A percentile compares a stretch with the other conserved stretches of the same genome.
These are phyloP conservation scores for Melanocharis versteri DNA, from an alignment of 2,113 vertebrate species.

Conservation along the genomic window DNA sequence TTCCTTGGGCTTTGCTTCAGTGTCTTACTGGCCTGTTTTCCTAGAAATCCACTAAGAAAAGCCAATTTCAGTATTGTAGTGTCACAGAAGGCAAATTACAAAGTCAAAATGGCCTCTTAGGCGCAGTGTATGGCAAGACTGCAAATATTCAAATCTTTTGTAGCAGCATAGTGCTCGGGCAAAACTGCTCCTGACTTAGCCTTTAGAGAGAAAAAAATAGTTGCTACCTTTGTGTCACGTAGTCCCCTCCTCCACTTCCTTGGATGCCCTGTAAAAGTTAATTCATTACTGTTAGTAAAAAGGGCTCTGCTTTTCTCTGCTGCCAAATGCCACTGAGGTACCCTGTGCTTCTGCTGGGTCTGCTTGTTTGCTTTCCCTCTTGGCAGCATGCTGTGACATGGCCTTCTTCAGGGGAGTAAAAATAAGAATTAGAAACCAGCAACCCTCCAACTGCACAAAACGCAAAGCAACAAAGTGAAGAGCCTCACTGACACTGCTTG, in stretches of 20 bases:
- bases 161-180: background rate
- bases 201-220: background rate
- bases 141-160: background rate
- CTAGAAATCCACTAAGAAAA: background rate
- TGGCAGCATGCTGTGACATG: background rate
- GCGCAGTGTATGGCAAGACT: background rate
- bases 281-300: conserved; percentile 16
- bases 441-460: background rate
- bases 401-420: background rate
- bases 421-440: background rate
- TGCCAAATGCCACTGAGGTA: background rate
- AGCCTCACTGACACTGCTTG: background rate
- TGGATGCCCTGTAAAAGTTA: background rate
- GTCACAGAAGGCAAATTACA: background rate
- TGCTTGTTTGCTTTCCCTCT: background rate
- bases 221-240: background rate
- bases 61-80: background rate
- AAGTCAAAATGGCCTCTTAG: background rate
- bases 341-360: background rate
- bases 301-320: background rate
- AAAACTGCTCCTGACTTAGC: background rate
- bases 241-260: background rate
- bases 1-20: background rate
- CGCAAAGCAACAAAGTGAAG: rapidly evolving
- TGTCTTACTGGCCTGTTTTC: background rate